phyloP scores from a whole-genome alignment of 2,888 invertebrate genomes.

The Pachycephus smyrnensis region DNA sequence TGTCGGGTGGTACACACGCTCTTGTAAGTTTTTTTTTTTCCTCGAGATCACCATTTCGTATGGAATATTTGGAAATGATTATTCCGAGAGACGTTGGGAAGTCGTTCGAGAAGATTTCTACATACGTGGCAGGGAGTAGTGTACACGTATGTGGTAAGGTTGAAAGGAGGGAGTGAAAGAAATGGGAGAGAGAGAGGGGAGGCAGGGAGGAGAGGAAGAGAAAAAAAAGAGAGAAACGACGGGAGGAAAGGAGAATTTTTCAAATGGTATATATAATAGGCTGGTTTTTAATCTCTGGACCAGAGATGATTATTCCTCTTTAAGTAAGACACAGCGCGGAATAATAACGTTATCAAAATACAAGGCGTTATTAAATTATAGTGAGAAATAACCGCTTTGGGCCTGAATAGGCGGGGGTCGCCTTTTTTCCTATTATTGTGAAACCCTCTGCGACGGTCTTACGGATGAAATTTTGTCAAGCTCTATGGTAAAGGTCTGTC shows the following conservation, averaged over 20 bases:
- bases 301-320: neutral
- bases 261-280: neutral
- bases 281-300: neutral
- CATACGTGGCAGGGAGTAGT: no score
- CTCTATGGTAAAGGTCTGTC: neutral
- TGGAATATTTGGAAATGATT: neutral
- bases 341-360: conserved; percentile 34
- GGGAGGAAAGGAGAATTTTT: neutral
- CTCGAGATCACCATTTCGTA: neutral
- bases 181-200: neutral
- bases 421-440: conserved; percentile 57
- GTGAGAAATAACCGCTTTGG: conserved; percentile 56
- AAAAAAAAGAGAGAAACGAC: conserved; percentile 19
- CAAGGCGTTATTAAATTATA: conserved; percentile 53
- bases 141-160: neutral
- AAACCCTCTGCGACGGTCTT: conserved; percentile 39
- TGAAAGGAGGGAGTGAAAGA: neutral
- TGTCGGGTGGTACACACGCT: neutral
- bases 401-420: conserved; percentile 50
- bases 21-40: neutral
- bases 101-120: neutral
- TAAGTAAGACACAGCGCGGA: conserved; percentile 6
- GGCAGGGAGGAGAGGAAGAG: conserved; percentile 15
- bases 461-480: conserved; percentile 27
- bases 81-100: neutral